These are phyloP conservation scores for Leptonema lineaticorne DNA, from an alignment of 1,140 invertebrate genomes.

Conservation along the genomic window DNA sequence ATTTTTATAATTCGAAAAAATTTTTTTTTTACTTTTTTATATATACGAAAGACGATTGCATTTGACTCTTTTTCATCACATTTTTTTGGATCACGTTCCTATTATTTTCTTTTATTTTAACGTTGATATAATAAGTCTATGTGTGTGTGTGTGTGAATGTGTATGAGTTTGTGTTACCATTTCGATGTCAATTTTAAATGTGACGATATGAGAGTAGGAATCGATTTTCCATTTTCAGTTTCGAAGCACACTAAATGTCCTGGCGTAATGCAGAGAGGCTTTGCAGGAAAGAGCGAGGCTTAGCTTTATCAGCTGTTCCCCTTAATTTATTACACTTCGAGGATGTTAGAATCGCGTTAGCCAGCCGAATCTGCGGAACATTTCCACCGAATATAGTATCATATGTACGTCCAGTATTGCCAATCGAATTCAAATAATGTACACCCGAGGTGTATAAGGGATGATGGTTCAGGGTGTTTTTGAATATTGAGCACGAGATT, in stretches of 20 bases:
- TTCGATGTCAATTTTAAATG: neutral
- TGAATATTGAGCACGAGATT: neutral
- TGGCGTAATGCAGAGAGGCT: constrained; percentile 22
- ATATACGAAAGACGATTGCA: too few relatives aligned
- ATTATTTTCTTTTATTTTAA: too few relatives aligned
- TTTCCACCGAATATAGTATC: constrained; percentile 1
- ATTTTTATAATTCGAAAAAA: too few relatives aligned
- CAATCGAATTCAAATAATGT: neutral
- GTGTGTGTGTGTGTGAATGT: too few relatives aligned
- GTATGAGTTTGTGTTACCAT: too few relatives aligned
- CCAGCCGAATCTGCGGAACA: constrained; percentile 6
- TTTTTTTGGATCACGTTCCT: too few relatives aligned
- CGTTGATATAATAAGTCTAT: too few relatives aligned
- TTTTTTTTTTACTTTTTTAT: too few relatives aligned
- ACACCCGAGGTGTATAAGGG: too few relatives aligned
- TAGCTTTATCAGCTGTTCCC: constrained; percentile 28
- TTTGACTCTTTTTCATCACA: too few relatives aligned
- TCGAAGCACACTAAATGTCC: constrained; percentile 12
- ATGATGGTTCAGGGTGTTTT: too few relatives aligned
- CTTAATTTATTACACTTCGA: constrained; percentile 26
- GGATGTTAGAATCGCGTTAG: constrained; percentile 34
- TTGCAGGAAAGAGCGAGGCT: constrained; percentile 22
- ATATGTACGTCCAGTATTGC: constrained; percentile 5
- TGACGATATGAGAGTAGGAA: constrained; percentile 1
- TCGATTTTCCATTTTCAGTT: constrained; percentile 22